Base-by-base conservation (phyloP, 2,888 invertebrate species). In the Spisula subtruncata region DNA sequence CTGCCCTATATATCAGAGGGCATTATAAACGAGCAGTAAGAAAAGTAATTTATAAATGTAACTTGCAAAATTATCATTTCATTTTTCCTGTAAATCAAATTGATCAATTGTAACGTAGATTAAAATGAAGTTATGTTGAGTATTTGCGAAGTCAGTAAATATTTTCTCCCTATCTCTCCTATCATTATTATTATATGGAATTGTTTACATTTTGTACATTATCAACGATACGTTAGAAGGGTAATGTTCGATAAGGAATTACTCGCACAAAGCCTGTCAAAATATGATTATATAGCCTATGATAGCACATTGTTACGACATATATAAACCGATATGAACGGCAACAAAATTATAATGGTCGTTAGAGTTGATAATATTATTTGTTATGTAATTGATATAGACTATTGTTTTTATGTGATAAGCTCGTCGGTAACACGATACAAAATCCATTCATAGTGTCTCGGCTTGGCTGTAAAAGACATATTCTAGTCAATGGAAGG, bases 371-470 rank as follows among this genome's bases (percentile, higher is more conserved):
- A 84, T 84, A 84, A 71, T 48, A 48, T 83, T 82, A 82, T 56
- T 41, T 54, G 82, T 82, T 83, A 83, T 54, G 79, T 79, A 85
- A 85, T 66, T 32, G 54, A 71, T 84, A 84, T 35, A 60, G 25
- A 20, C 12, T 60, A 25, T 29, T 79, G 48, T 85, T 32, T 51
- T 75, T 85, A 20, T 79, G 54, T 79, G 85, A 79, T 48, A 83
- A 85, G 60, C 66, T 75, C 4, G 41, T 29, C 18, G 25, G 75
- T 75, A 85, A 85, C 20, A 14, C 18, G 14, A 79, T 85, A 32
- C n/a, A 35, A 12, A 46, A 35, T 54, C 54, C 12, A 85, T 85
- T 85, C 48, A 85, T 32, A 51, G 20, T 32, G 25, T 32, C 32
- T 85, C 32, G 6, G 51, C 6, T 48, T 46, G 29, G 60, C 46